These are phyloP conservation scores for Globodera rostochiensis DNA, from an alignment of 1,140 invertebrate species.

Conservation along the genomic window DNA sequence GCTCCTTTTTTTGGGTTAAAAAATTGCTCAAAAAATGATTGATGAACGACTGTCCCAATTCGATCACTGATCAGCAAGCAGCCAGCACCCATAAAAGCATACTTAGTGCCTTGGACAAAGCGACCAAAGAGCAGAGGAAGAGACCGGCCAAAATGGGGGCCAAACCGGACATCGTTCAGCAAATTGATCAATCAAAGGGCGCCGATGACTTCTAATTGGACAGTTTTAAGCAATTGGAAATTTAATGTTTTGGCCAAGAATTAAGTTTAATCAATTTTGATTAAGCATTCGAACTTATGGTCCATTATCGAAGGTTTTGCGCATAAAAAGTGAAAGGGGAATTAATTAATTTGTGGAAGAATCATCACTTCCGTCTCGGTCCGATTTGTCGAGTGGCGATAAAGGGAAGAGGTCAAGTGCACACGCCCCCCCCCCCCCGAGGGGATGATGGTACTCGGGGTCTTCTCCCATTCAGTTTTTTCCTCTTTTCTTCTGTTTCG, in stretches of 20 bases:
- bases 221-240: not conserved
- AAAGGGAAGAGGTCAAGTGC: not conserved
- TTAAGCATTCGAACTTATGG: no score
- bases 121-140: not conserved
- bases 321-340: not conserved
- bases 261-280: no score
- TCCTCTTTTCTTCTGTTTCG: not conserved
- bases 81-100: not conserved
- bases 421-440: not conserved
- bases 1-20: no score
- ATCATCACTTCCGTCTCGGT: not conserved
- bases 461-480: not conserved
- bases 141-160: not conserved
- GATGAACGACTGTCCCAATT: no score
- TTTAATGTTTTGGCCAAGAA: no score
- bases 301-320: conserved; percentile 1
- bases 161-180: not conserved
- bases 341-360: not conserved
- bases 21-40: no score
- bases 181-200: not conserved
- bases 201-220: not conserved
- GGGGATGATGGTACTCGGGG: not conserved
- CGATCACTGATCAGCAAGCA: not conserved
- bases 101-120: not conserved
- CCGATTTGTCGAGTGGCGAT: not conserved